These are phyloP conservation scores for Calidris pygmaea DNA, from an alignment of 2,113 vertebrate species.

Conservation along the genomic window DNA sequence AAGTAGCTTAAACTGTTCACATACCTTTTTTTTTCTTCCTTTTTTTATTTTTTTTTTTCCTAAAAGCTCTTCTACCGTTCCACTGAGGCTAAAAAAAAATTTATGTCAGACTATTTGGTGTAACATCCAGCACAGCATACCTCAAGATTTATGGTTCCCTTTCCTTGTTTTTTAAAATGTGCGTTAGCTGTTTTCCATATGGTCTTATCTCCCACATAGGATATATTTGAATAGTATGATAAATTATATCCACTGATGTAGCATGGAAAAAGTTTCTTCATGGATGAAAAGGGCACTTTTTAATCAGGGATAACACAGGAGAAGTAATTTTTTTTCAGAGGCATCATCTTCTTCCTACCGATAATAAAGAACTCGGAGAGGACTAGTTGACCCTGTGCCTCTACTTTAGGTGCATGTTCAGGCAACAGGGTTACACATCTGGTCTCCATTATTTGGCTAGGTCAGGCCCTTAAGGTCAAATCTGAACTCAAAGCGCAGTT, in stretches of 20 bases:
- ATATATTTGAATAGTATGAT: conserved; percentile 29
- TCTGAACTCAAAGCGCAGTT: neutral
- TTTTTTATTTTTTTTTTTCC: neutral
- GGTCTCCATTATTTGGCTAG: neutral
- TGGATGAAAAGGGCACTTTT: neutral
- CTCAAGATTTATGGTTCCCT: conserved; percentile 35
- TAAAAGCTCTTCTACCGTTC: neutral
- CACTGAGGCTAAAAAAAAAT: conserved; percentile 10
- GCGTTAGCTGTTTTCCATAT: conserved; percentile 35
- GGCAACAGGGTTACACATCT: neutral
- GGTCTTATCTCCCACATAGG: conserved; percentile 27
- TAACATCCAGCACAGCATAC: conserved; percentile 16
- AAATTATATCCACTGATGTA: neutral
- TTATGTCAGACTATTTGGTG: neutral
- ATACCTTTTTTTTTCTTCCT: neutral
- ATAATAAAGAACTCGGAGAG: neutral
- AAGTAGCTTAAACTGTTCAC: neutral
- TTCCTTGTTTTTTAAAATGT: neutral
- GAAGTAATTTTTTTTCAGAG: neutral
- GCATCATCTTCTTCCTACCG: neutral
- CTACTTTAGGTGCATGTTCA: neutral
- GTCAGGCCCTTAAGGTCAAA: neutral
- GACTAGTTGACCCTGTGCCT: neutral
- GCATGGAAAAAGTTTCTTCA: conserved; percentile 5
- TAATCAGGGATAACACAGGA: neutral